Evolutionary conservation across 2,797 vertebrate species (phyloP), one percentile per base, ranked within the genome.

Genomic region (Cacajao melanocephalus): DNA sequence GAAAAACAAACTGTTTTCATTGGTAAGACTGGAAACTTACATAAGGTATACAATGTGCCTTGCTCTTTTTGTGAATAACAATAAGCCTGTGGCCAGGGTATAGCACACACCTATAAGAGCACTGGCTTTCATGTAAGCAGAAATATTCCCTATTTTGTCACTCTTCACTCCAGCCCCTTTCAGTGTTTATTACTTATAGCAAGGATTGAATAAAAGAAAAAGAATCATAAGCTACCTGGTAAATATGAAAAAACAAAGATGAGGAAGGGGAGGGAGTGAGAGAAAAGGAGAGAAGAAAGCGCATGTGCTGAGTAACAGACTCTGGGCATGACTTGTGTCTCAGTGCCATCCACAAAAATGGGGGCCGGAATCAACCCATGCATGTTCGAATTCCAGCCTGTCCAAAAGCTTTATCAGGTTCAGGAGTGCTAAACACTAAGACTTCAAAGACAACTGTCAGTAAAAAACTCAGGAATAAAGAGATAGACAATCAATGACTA

Each of bases 21-120:
- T 97, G 97, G 92, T 96, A 98, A 98, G 97, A 96, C 91, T 50
- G 92, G 86, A 98, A 98, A 98, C 73, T 97, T 97, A 97, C 84
- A 91, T 76, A 96, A 98, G 94, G 97, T 90, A 97, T 91, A 97
- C 94, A 98, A 97, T 88, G 82, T 50, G 72, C 33, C 94, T 82
- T 79, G 86, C 94, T 97, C 96, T 97, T 97, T 80, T 79, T 14
- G 57, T 57, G 26, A 70, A 87, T 96, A 55, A 90, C 36, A 97
- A 41, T 78, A 93, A 93, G 61, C 78, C 52, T 24, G 33, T 52
- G 83, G 70, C 39, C 88, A 97, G n/a, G 84, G 57, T 93, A 64
- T 5, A 48, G 48, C 2, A 58, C 92, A 96, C 48, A 92, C 64
- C 87, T 90, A 91, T 7, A 79, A 78, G 72, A 81, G 64, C 73